Evolutionary conservation across 1,140 invertebrate species (phyloP), one percentile per base, ranked within the genome.

Genomic region (Sinella curviseta): DNA sequence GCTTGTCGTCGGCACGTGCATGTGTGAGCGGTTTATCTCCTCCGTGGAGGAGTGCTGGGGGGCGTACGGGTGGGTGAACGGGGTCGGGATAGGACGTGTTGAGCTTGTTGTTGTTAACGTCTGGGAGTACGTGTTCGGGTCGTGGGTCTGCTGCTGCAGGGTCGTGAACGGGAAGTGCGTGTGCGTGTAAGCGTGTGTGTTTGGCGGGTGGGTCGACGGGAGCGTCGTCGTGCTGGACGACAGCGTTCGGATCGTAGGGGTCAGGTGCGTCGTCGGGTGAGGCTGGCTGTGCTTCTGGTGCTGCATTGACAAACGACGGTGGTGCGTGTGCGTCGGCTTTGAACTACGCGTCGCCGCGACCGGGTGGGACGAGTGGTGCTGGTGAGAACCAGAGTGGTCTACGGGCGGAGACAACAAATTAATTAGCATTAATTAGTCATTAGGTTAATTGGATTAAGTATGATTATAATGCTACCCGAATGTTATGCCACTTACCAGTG

Each of bases 21-120:
- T 70, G 8, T 26, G 31, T 12, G 26, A 28, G 20, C 73, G 73
- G 73, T 74, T 74, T 12, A 76, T 57, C 74, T 76, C 74, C 30
- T 48, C 36, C 16, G 36, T 39, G 31, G 26, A 30, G 33, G 74
- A 12, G 54, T 76, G 74, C 54, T 48, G 74, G 3, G 14, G 54
- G 8, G 36, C n/a, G 54, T 76, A 34, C 54, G 17, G 74, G 3
- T 33, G 54, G 8, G 36, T 4, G 39, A 30, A 54, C 8, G 75
- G 33, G 3, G 76, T 31, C 8, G 76, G 28, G 39, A 77, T 54
- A 2, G 76, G 55, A 3, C 76, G 39, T 16, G 26, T 70, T 70
- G 65, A 70, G 65, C 36, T 54, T 54, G 74, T 8, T 34, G 74
- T 57, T 76, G 74, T 57, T 30, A 57, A 30, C 33, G 74, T 76